These are phyloP conservation scores for Hydrolagus colliei DNA, from an alignment of 2,797 vertebrate genomes.

Conservation along the genomic window DNA sequence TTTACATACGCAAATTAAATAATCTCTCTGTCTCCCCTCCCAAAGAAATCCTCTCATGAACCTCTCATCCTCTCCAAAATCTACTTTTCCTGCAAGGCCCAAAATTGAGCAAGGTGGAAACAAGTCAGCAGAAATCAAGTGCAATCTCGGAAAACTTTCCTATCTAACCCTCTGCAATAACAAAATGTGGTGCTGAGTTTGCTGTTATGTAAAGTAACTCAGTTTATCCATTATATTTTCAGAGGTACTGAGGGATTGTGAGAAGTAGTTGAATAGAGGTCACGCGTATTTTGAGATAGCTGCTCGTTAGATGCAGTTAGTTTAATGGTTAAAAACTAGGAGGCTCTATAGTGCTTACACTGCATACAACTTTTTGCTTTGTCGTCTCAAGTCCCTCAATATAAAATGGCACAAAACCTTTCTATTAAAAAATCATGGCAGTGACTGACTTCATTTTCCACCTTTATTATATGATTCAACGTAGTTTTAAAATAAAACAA, in stretches of 20 bases:
- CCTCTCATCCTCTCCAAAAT: too few species aligned
- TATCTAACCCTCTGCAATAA: background rate
- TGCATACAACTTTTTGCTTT: background rate
- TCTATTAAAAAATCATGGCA: background rate
- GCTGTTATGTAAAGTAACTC: constrained; percentile 1
- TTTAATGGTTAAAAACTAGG: background rate
- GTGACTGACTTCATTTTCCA: background rate
- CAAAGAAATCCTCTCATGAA: too few species aligned
- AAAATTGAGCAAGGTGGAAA: background rate
- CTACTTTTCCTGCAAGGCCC: background rate
- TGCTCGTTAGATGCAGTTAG: background rate
- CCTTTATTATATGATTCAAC: background rate
- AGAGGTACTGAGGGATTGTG: background rate
- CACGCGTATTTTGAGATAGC: background rate
- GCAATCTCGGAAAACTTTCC: background rate
- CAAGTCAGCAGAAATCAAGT: background rate
- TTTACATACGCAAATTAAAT: too few species aligned
- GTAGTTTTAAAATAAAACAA: background rate
- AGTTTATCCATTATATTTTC: constrained; percentile 9
- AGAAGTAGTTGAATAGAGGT: background rate
- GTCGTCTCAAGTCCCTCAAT: background rate
- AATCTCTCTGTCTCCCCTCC: too few species aligned
- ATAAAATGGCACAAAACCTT: background rate
- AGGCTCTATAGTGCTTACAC: background rate
- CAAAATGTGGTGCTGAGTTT: background rate